Percentiles rank a stretch among this genome's conserved stretches.
Conservation (phyloP, 2,888 invertebrate genomes). For the Sarcophaga carnaria region DNA sequence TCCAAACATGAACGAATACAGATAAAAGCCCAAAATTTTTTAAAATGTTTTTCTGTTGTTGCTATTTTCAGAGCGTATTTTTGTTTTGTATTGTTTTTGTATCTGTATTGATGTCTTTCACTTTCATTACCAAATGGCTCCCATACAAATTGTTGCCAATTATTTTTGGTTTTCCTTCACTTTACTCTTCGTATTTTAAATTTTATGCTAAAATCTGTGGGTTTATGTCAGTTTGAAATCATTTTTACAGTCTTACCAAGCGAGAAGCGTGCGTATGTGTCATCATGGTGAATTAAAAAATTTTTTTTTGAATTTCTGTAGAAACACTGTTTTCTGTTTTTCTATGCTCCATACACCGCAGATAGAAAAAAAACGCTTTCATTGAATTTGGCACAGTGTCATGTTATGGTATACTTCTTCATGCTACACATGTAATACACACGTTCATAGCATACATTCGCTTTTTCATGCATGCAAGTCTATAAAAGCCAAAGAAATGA, state of each 20-base stretch:
- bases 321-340: background rate
- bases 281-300: background rate
- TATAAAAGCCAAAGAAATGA: background rate
- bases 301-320: background rate
- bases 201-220: conserved; percentile 41
- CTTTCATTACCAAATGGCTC: conserved; percentile 59
- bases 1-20: background rate
- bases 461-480: background rate
- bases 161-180: conserved; percentile 6
- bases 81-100: background rate
- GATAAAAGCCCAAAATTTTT: background rate
- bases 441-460: background rate
- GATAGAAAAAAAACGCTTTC: conserved; percentile 39
- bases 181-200: background rate
- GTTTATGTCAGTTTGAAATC: conserved; percentile 30
- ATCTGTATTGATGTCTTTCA: conserved; percentile 40
- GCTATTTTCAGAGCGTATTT: background rate
- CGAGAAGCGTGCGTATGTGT: background rate
- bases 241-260: conserved; percentile 7
- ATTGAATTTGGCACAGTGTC: conserved; percentile 50
- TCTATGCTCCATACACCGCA: background rate
- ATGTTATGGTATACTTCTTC: conserved; percentile 12
- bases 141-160: conserved; percentile 49
- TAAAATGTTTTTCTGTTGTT: background rate
- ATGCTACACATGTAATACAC: background rate